Base-by-base conservation (phyloP, 2,888 invertebrate genomes). In the Hybos culiciformis region DNA sequence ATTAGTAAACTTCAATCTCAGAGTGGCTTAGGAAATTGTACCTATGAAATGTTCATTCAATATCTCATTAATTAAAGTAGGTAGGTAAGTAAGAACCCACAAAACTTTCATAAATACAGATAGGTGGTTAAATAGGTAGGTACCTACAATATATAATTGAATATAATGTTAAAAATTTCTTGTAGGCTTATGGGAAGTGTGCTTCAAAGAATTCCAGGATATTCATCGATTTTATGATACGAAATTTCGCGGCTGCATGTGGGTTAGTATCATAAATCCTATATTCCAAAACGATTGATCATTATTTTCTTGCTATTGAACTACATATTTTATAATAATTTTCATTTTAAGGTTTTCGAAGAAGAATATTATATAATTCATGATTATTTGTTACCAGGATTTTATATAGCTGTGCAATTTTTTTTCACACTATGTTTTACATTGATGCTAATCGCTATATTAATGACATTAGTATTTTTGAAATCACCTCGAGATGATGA, bases 331-430 rank as follows among this genome's bases (percentile, higher is more conserved):
- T n/a, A n/a, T n/a, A n/a, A n/a, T n/a, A n/a, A n/a, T n/a, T n/a
- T n/a, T n/a, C n/a, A n/a, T n/a, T n/a, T n/a, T n/a, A n/a, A n/a
- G n/a, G n/a, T 96, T 46, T 92, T 93, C 58, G 90, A 94, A 66
- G 93, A 92, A 63, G 94, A 96, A 67, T 93, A 90, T 62, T 90
- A 92, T 59, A 92, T 92, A 45, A 88, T 96, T 51, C 83, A 88
- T 56, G 84, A 91, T 54, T 83, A 90, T 55, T 69, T 96, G 4
- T 67, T 91, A 53, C 92, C 92, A 41, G 80, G 84, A 12, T 96
- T 94, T 70, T 93, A 93, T 58, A 81, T 93, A 43, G 83, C 87
- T 0, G 91, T 92, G 1, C 94, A 96, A 62, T 83, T 93, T 51
- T 90, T 94, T 70, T 91, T 88, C 60, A 92, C 94, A 0, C 68